Percentiles rank a stretch among this genome's conserved stretches.
These are phyloP conservation scores for Papilio helenus DNA, from an alignment of 1,140 invertebrate species.

Conservation along the genomic window DNA sequence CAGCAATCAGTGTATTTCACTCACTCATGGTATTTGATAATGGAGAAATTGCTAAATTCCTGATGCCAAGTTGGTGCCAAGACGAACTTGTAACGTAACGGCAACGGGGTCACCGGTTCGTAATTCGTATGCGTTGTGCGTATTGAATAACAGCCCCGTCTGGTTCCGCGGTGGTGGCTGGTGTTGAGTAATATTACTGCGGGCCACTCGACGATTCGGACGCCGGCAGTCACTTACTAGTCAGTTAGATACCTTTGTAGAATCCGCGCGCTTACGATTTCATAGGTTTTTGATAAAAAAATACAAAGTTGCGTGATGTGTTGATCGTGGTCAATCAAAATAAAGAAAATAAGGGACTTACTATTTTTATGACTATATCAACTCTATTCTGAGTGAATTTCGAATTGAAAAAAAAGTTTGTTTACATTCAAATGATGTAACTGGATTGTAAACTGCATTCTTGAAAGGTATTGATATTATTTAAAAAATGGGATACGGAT, in stretches of 20 bases:
- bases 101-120: constrained; percentile 25
- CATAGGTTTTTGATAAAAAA: not conserved
- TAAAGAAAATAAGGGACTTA: not conserved
- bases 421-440: constrained; percentile 38
- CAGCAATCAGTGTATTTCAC: not conserved
- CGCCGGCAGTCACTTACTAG: constrained; percentile 35
- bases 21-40: not conserved
- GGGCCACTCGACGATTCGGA: constrained; percentile 37
- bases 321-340: not conserved
- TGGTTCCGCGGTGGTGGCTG: constrained; percentile 50
- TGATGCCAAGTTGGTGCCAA: not conserved
- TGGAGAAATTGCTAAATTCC: not conserved
- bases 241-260: constrained; percentile 7
- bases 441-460: constrained; percentile 7
- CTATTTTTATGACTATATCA: not conserved
- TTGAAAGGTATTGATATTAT: constrained; percentile 22
- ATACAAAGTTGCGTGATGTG: not conserved
- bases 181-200: constrained; percentile 49
- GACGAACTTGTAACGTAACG: constrained; percentile 28
- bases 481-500: not conserved
- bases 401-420: constrained; percentile 2
- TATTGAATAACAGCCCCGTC: constrained; percentile 46
- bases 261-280: not conserved
- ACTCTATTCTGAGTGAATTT: not conserved
- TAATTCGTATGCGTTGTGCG: constrained; percentile 23